These are phyloP conservation scores for Nymphalis polychloros DNA, from an alignment of 2,888 invertebrate species.

Conservation along the genomic window DNA sequence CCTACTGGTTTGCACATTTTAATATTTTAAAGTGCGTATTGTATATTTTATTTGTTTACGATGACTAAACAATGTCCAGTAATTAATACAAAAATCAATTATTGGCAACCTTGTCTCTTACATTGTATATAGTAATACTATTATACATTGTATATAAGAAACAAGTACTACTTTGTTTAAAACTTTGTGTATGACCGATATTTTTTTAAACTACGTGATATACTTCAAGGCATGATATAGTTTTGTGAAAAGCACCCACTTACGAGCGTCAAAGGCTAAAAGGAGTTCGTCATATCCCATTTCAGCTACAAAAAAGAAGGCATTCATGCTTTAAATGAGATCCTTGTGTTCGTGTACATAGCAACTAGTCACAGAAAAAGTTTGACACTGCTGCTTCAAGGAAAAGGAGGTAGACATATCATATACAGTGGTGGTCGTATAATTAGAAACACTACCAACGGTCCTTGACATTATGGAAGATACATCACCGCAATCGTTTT, in stretches of 20 bases:
- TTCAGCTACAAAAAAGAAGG: conserved; percentile 64
- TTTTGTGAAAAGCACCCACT: conserved; percentile 39
- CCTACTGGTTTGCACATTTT: background rate
- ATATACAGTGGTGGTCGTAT: too few species aligned
- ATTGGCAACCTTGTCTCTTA: background rate
- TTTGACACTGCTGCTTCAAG: conserved; percentile 7
- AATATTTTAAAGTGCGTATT: too few species aligned
- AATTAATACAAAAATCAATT: background rate
- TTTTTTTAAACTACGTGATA: conserved; percentile 16
- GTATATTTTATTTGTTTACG: background rate
- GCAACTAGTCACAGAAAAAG: conserved; percentile 9
- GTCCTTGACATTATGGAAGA: too few species aligned
- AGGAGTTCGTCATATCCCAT: conserved; percentile 60
- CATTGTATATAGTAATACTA: background rate
- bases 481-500: too few species aligned
- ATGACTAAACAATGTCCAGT: background rate
- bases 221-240: conserved; percentile 28
- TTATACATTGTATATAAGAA: background rate
- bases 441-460: too few species aligned
- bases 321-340: conserved; percentile 74
- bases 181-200: conserved; percentile 10
- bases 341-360: conserved; percentile 40
- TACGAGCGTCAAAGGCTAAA: conserved; percentile 65
- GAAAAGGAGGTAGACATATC: background rate
- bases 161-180: background rate